Percentiles rank a stretch among this genome's conserved stretches.
These are phyloP conservation scores for Oplegnathus fasciatus DNA, from an alignment of 2,113 vertebrate species.

Conservation along the genomic window DNA sequence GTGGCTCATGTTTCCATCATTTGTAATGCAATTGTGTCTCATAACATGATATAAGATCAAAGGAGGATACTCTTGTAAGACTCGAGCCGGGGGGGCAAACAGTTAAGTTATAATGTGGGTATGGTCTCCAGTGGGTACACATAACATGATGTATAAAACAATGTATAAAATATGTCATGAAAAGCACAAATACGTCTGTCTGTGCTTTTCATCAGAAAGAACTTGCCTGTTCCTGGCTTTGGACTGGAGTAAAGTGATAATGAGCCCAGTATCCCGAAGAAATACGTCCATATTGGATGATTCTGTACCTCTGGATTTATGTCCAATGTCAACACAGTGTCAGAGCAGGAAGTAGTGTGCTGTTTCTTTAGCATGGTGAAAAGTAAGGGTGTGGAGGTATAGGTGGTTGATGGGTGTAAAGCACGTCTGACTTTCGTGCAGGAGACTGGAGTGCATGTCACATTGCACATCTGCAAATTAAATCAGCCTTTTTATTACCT, in stretches of 20 bases:
- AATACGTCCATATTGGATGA: not conserved
- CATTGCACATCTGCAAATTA: not conserved
- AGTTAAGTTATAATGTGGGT: not conserved
- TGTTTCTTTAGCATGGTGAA: not conserved
- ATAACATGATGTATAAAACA: too few relatives aligned
- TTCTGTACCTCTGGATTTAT: not conserved
- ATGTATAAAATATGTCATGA: not conserved
- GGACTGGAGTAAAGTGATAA: not conserved
- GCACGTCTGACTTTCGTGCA: not conserved
- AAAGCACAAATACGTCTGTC: not conserved
- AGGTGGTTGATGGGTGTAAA: not conserved
- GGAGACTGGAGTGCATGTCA: not conserved
- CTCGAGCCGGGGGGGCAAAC: too few relatives aligned
- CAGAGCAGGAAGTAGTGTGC: not conserved
- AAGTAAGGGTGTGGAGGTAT: not conserved
- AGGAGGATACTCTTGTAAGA: not conserved
- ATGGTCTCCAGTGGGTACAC: too few relatives aligned
- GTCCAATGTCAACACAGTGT: not conserved
- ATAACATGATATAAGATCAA: conserved; percentile 24
- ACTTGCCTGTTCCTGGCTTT: not conserved
- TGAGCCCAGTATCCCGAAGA: not conserved
- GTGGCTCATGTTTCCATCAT: conserved; percentile 17
- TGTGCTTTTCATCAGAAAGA: not conserved
- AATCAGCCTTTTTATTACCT: not conserved
- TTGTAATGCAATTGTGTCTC: not conserved